Evolutionary conservation across 2,888 invertebrate species (phyloP), one percentile per base, ranked within the genome.

Genomic region (Baccha elongata): DNA sequence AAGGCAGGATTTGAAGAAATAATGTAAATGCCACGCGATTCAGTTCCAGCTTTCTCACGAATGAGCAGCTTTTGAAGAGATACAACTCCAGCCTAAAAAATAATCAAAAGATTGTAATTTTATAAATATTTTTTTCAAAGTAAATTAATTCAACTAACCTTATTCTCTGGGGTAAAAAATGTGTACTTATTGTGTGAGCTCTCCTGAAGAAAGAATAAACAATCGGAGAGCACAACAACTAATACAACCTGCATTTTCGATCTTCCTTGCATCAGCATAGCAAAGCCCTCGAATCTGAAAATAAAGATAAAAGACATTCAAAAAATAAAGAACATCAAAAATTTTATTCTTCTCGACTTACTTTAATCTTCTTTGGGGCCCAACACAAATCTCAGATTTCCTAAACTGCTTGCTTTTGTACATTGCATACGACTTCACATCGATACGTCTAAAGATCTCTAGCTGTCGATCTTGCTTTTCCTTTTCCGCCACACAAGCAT

Each of bases 131-230:
- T 32, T 32, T 6, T 32, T 6, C 3, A 3, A 11, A 13, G 11
- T 6, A 3, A n/a, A 44, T 4, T 13, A 53, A n/a, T n/a, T 7
- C 3, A 50, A 76, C 85, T 89, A 89, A 95, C 96, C 94, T 98
- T 98, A 91, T 97, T 97, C 90, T 98, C 98, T 46, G 97, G 97
- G 84, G 97, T 96, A 88, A 96, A 96, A 92, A 98, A 98, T 2
- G 96, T 94, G 88, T 97, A 98, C 88, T 98, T 98, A 44, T 89
- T 90, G 89, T 97, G 97, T 88, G 97, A 97, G 88, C 95, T 96
- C 90, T 98, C 98, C 89, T 95, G 95, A 72, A 98, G 92, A 88
- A 98, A 98, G 91, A 98, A 96, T 62, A 98, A 91, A 67, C 98
- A 95, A 89, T 98, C 98, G 0, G 97, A 97, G 29, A 98, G 92